These are phyloP conservation scores for Natrix natrix DNA, from an alignment of 2,797 vertebrate genomes.

Conservation along the genomic window DNA sequence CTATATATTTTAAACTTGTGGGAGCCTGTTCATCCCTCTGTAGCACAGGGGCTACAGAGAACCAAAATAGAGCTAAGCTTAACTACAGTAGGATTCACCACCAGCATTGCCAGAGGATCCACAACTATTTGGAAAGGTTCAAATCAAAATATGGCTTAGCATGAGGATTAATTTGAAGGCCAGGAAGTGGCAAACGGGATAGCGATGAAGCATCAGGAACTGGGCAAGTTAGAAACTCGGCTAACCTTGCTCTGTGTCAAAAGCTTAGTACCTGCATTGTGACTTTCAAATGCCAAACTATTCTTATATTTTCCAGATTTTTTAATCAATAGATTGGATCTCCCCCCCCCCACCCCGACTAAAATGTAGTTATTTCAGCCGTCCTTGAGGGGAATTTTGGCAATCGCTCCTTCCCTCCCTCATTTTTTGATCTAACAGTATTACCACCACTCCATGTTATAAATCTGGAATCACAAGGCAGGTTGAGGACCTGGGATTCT, in stretches of 20 bases:
- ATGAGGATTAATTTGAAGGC: neutral
- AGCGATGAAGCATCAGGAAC: neutral
- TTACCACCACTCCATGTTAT: neutral
- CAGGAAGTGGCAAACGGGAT: neutral
- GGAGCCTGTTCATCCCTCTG: neutral
- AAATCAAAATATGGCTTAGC: neutral
- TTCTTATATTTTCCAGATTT: conserved; percentile 44
- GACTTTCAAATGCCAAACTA: neutral
- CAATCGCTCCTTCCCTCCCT: accelerated
- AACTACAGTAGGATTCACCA: neutral
- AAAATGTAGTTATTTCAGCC: neutral
- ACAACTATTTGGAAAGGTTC: neutral
- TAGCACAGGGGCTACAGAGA: neutral
- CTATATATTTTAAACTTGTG: neutral
- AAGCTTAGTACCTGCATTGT: neutral
- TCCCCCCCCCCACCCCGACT: neutral
- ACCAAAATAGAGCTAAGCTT: neutral
- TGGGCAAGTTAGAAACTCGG: too few species aligned
- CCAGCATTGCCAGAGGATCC: neutral
- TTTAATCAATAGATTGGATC: neutral
- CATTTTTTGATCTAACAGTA: neutral
- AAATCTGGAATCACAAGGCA: neutral
- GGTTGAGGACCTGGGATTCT: neutral
- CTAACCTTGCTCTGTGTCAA: neutral
- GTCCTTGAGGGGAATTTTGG: neutral